Conservation (phyloP, 2,113 vertebrate species). For the Syngnathus typhle region DNA sequence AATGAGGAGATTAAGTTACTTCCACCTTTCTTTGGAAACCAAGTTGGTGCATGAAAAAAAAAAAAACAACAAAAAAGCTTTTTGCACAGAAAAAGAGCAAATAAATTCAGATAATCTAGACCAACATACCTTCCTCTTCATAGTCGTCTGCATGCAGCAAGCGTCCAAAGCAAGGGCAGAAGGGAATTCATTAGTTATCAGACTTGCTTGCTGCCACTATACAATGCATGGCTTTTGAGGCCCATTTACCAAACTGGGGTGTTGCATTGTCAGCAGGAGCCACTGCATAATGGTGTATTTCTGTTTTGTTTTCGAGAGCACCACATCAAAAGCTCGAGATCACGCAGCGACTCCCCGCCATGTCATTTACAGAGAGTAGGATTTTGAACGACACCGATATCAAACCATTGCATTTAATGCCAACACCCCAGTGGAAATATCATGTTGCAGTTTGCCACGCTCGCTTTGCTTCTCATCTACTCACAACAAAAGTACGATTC, state of each 20-base stretch:
- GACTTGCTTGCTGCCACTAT: constrained; percentile 27
- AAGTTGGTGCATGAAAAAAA: neutral
- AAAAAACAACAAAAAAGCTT: neutral
- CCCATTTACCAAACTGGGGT: constrained; percentile 47
- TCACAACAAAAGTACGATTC: constrained; percentile 24
- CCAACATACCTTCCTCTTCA: constrained; percentile 75
- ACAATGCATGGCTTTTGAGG: constrained; percentile 34
- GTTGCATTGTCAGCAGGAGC: constrained; percentile 7
- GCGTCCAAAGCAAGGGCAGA: constrained; percentile 72
- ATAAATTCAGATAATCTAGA: constrained; percentile 43
- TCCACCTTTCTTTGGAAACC: constrained; percentile 13
- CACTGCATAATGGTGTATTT: constrained; percentile 23
- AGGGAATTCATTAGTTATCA: constrained; percentile 62
- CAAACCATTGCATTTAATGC: constrained; percentile 2
- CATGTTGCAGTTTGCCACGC: constrained; percentile 28
- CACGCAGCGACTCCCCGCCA: constrained; percentile 28
- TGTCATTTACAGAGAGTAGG: neutral
- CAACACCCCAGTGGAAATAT: constrained; percentile 48
- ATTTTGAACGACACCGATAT: neutral
- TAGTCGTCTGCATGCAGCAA: constrained; percentile 77
- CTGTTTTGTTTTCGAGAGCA: too few relatives aligned
- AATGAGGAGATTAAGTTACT: constrained; percentile 2
- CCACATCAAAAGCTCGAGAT: constrained; percentile 9
- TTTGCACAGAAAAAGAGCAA: constrained; percentile 20
- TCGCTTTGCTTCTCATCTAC: constrained; percentile 29